These are phyloP conservation scores for Acipenser ruthenus DNA, from an alignment of 2,797 vertebrate species.

Conservation along the genomic window DNA sequence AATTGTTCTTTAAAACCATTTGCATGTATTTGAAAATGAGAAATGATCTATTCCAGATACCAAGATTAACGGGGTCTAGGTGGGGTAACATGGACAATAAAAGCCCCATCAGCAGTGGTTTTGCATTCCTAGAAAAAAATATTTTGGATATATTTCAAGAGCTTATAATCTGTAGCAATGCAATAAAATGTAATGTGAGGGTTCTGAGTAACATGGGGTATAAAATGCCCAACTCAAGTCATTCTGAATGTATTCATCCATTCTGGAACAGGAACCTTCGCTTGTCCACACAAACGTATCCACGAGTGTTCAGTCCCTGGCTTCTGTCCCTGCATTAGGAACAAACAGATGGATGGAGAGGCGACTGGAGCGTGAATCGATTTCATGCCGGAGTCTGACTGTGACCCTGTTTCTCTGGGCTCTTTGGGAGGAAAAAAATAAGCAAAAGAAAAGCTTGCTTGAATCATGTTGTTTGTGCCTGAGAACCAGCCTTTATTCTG, in stretches of 20 bases:
- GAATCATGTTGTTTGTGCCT: constrained; percentile 30
- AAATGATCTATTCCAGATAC: too few relatives aligned
- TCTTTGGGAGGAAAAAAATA: constrained; percentile 23
- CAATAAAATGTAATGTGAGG: not conserved
- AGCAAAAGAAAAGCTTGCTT: constrained; percentile 14
- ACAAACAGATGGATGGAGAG: constrained; percentile 40
- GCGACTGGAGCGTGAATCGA: constrained; percentile 47
- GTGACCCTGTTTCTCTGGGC: constrained; percentile 25
- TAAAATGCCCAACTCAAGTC: not conserved
- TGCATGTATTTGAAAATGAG: too few relatives aligned
- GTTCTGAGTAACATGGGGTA: not conserved
- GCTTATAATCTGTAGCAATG: too few relatives aligned
- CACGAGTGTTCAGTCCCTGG: constrained; percentile 30
- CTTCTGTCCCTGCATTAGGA: constrained; percentile 48
- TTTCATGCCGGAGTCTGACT: constrained; percentile 59
- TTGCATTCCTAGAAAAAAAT: too few relatives aligned
- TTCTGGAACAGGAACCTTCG: not conserved
- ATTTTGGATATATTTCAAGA: too few relatives aligned
- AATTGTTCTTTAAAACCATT: too few relatives aligned
- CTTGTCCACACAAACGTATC: constrained; percentile 23
- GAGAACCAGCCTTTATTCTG: constrained; percentile 24
- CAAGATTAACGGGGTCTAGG: too few relatives aligned
- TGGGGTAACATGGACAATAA: too few relatives aligned
- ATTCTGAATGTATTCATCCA: too few relatives aligned
- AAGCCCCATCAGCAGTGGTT: too few relatives aligned